Evolutionary conservation across 2,797 vertebrate genomes (phyloP), one percentile per base, ranked within the genome.

Genomic region (Rhodeus uyekii): DNA sequence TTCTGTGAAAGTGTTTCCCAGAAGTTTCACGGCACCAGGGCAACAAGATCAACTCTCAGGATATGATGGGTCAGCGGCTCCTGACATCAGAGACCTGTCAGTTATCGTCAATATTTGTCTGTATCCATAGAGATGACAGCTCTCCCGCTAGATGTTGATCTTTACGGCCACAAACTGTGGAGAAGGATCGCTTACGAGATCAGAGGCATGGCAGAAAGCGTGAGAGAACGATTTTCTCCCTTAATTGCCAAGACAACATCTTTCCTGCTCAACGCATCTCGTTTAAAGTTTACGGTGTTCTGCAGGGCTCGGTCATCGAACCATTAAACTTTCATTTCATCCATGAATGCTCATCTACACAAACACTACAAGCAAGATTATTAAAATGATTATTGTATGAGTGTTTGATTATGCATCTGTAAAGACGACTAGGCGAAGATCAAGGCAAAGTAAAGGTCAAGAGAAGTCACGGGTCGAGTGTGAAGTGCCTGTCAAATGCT

Each of bases 71-170:
- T 81, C 78, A 86, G 68, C 14, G 68, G 74, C 81, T 34, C 50
- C 83, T 82, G 81, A 88, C 75, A 74, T 82, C 16, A 22, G 36
- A 71, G 78, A 67, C 48, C 78, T 68, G 82, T 71, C 55, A 22
- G 55, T 64, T 39, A 58, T 65, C 53, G 38, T 84, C 85, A 88
- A 88, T 83, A 85, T 88, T 86, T 83, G 81, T 24, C 46, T 22
- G 83, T 86, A 14, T 84, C 86, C 82, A 87, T 82, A 74, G 86
- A 82, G 78, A 83, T 77, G 53, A 63, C 67, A 27, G 34, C 19
- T 81, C 76, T 74, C 53, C 27, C 34, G 65, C 61, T 78, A 58
- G 80, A 79, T 53, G 55, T 44, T 46, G 27, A 53, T 32, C 71
- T 53, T 80, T 16, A 16, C 9, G 74, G 53, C 8, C 53, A 55